Evolutionary conservation across 2,113 vertebrate genomes (phyloP).

Genomic region (Scatophagus argus): DNA sequence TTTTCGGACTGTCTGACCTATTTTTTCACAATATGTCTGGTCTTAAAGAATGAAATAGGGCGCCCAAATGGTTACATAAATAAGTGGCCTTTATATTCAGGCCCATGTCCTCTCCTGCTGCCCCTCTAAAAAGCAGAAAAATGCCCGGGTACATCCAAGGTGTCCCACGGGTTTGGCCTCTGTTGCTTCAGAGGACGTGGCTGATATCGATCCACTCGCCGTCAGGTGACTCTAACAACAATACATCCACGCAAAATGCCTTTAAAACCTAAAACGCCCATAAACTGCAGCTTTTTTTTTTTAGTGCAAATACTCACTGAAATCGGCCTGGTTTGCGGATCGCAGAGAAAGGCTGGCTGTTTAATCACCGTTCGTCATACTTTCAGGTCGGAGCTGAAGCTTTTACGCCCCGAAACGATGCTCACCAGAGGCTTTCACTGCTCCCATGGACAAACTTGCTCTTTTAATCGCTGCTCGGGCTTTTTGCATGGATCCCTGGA

Average conservation of each 20-base stretch:
- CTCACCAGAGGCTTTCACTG: conserved; percentile 34
- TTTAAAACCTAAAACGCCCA: conserved; percentile 37
- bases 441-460: conserved; percentile 34
- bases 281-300: conserved; percentile 40
- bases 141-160: conserved; percentile 56
- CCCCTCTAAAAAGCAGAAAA: conserved; percentile 52
- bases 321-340: conserved; percentile 79
- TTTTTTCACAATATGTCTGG: conserved; percentile 75
- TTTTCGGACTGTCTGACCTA: conserved; percentile 75
- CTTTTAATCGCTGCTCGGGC: conserved; percentile 37
- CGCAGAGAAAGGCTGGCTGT: conserved; percentile 47
- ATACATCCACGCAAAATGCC: conserved; percentile 35
- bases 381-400: conserved; percentile 56
- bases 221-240: conserved; percentile 61
- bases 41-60: conserved; percentile 51
- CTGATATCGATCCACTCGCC: conserved; percentile 48
- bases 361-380: conserved; percentile 72
- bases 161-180: conserved; percentile 50
- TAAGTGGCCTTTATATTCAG: conserved; percentile 76
- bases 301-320: conserved; percentile 79
- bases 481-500: conserved; percentile 64
- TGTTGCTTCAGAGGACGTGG: conserved; percentile 40
- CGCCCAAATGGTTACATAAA: conserved; percentile 70
- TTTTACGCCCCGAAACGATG: conserved; percentile 55
- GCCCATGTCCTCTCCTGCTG: conserved; percentile 70